A percentile compares a stretch with the other conserved stretches of the same genome.
phyloP scores from a whole-genome alignment of 2,113 vertebrate genomes.

The Gambusia affinis region DNA sequence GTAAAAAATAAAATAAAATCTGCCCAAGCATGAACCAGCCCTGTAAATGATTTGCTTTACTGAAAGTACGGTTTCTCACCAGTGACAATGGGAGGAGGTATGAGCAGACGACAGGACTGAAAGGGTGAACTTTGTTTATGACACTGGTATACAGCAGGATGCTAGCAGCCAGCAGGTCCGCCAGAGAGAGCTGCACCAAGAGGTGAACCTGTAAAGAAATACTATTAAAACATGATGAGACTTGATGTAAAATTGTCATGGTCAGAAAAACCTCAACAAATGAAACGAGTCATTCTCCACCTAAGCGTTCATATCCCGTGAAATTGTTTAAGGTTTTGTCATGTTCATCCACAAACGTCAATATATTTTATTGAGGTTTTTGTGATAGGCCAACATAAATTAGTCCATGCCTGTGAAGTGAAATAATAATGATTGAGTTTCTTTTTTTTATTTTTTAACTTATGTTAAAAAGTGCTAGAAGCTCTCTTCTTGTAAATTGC shows the following conservation, averaged over 20 bases:
- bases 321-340: not conserved
- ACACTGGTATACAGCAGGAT: slow-evolving; percentile 63
- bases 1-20: not conserved
- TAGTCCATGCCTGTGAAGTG: not conserved
- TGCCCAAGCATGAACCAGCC: not conserved
- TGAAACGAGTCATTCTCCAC: not conserved
- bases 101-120: slow-evolving; percentile 54
- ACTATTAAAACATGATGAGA: not conserved
- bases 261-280: not conserved
- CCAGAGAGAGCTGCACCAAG: slow-evolving; percentile 81
- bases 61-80: slow-evolving; percentile 63
- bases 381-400: not conserved
- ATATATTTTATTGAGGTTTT: not conserved
- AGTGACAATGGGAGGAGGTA: slow-evolving; percentile 75
- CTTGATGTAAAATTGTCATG: not conserved
- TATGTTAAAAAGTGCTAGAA: not conserved
- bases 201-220: slow-evolving; percentile 63
- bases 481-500: not conserved
- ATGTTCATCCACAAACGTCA: not conserved
- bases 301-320: not conserved
- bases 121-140: slow-evolving; percentile 55
- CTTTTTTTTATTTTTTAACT: not conserved
- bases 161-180: slow-evolving; percentile 79
- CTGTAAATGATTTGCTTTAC: not conserved
- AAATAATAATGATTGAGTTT: not conserved